Conservation (phyloP, 2,113 vertebrate species). For the Ailurus styani region DNA sequence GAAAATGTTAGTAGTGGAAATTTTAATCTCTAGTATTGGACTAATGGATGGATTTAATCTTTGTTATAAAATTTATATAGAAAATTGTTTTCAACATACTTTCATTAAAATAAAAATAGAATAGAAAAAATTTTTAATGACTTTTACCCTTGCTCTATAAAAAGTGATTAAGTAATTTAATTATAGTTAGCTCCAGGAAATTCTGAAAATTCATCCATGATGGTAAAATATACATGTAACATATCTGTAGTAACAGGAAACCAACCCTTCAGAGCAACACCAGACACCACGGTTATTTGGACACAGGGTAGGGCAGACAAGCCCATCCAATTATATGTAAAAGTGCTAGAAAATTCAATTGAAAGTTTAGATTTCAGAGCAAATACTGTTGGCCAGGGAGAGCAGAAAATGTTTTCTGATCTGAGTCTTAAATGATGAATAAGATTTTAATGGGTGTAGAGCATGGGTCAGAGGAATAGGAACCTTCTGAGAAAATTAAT, state of each 20-base stretch:
- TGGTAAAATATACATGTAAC: not conserved
- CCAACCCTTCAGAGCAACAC: not conserved
- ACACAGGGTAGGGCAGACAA: not conserved
- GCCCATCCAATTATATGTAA: not conserved
- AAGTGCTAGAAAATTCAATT: not conserved
- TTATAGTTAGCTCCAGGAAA: conserved; percentile 40
- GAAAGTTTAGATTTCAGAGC: not conserved
- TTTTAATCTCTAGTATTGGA: not conserved
- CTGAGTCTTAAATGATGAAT: not conserved
- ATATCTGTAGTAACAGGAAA: not conserved
- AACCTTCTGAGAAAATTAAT: not conserved
- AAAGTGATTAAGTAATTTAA: conserved; percentile 50
- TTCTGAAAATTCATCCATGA: not conserved
- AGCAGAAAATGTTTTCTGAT: not conserved
- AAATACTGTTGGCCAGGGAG: not conserved
- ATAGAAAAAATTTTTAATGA: not conserved
- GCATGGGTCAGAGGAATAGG: not conserved
- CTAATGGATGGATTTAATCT: conserved; percentile 8
- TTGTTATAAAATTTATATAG: conserved; percentile 15
- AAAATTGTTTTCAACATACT: not conserved
- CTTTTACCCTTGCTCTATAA: not conserved
- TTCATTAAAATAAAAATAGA: conserved; percentile 49
- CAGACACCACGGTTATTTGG: not conserved
- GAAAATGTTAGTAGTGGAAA: not conserved
- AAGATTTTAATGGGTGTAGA: not conserved